Conservation (phyloP, 1,140 invertebrate genomes). For the Ceratoteleas bidentatus region DNA sequence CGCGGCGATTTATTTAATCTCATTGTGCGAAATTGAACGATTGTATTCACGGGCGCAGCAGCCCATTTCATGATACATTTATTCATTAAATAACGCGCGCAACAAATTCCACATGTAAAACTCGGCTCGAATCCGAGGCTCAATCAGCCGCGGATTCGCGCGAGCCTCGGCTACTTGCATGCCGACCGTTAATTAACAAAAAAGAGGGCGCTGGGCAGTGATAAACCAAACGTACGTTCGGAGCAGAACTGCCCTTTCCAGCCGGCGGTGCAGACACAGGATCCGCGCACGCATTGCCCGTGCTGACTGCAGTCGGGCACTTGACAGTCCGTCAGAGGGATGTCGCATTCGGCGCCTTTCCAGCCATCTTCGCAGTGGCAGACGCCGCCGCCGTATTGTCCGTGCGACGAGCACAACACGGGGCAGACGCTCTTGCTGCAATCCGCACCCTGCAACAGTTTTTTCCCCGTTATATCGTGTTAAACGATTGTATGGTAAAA, state of each 20-base stretch:
- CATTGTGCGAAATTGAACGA: constrained; percentile 38
- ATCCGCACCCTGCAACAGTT: constrained; percentile 76
- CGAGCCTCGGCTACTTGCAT: constrained; percentile 7
- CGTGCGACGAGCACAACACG: constrained; percentile 97
- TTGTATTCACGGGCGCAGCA: constrained; percentile 20
- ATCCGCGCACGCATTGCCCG: constrained; percentile 93
- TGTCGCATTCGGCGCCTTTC: constrained; percentile 97
- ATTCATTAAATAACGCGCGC: constrained; percentile 44
- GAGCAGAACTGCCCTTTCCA: constrained; percentile 94
- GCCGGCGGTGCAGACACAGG: constrained; percentile 93
- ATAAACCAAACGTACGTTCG: constrained; percentile 85
- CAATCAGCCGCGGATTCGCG: constrained; percentile 26
- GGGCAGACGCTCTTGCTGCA: constrained; percentile 93
- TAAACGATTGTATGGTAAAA: too few species aligned
- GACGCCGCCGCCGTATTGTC: constrained; percentile 95
- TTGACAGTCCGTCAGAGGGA: constrained; percentile 94
- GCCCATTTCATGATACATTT: constrained; percentile 47
- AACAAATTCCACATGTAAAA: constrained; percentile 41
- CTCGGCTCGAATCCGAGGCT: constrained; percentile 3
- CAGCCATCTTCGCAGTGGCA: constrained; percentile 98
- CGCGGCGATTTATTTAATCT: constrained; percentile 48
- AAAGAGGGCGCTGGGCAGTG: too few species aligned
- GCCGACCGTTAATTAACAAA: constrained; percentile 34
- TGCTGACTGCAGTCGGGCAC: constrained; percentile 95
- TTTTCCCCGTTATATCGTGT: too few species aligned